Percentiles rank a stretch among this genome's conserved stretches.
These are phyloP conservation scores for Hephaestus fuliginosus DNA, from an alignment of 2,797 vertebrate genomes.

Conservation along the genomic window DNA sequence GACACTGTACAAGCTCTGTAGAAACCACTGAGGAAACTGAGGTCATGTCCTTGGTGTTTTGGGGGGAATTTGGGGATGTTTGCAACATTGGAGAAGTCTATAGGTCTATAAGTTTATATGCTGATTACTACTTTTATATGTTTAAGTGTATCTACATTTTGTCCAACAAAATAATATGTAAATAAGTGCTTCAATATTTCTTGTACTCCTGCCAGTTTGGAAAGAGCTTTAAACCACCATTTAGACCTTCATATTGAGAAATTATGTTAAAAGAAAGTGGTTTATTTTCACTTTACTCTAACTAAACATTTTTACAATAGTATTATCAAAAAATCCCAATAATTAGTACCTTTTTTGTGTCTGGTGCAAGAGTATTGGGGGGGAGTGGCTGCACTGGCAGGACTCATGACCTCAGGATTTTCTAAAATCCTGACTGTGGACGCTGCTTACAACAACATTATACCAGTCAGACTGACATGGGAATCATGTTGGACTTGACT, in stretches of 20 bases:
- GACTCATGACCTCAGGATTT: constrained; percentile 8
- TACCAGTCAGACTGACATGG: constrained; percentile 14
- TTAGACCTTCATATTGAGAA: not conserved
- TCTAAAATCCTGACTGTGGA: constrained; percentile 14
- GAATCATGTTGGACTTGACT: constrained; percentile 47
- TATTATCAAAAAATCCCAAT: not conserved
- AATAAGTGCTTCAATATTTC: not conserved
- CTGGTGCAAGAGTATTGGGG: not conserved
- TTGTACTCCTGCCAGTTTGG: not conserved
- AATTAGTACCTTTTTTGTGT: not conserved
- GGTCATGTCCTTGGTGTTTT: constrained; percentile 16
- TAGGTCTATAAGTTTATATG: not conserved
- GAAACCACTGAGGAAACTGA: not conserved
- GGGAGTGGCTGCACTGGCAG: not conserved
- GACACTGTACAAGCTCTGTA: not conserved
- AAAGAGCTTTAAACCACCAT: not conserved
- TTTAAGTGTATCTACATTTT: not conserved
- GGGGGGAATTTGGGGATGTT: not conserved
- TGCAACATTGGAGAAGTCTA: not conserved
- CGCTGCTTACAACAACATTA: constrained; percentile 5
- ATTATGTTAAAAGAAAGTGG: not conserved
- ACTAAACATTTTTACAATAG: not conserved
- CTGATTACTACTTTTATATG: not conserved
- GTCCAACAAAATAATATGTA: not conserved
- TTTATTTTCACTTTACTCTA: too few relatives aligned